Conservation (phyloP, 2,113 vertebrate genomes). For the Tachuris rubrigastra region DNA sequence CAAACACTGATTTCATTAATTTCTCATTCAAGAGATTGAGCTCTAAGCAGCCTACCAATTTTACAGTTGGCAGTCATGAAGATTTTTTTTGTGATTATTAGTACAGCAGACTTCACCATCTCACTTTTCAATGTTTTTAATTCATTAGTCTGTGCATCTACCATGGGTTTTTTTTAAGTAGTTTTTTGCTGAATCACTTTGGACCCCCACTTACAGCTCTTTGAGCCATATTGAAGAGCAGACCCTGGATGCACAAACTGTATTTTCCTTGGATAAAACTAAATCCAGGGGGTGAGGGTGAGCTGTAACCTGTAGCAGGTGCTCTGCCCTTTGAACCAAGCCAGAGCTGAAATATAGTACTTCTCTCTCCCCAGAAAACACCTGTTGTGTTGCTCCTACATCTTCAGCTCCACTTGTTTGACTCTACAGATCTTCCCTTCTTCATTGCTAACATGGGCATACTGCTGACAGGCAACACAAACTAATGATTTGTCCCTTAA, state of each 20-base stretch:
- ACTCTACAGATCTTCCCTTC: not conserved
- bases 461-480: not conserved
- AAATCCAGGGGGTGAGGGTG: not conserved
- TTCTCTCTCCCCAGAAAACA: not conserved
- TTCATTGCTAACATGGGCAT: not conserved
- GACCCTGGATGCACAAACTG: not conserved
- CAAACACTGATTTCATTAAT: not conserved
- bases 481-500: not conserved
- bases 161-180: not conserved
- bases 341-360: not conserved
- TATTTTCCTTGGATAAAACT: not conserved
- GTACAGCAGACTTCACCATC: not conserved
- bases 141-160: not conserved
- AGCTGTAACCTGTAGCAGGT: not conserved
- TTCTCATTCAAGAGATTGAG: not conserved
- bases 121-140: not conserved
- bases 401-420: not conserved
- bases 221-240: not conserved
- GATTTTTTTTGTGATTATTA: not conserved
- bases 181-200: not conserved
- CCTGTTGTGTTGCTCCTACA: accelerated
- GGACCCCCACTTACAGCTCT: not conserved
- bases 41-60: not conserved
- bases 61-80: not conserved
- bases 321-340: not conserved